Evolutionary conservation across 2,797 vertebrate genomes (phyloP), one percentile per base, ranked within the genome.

Genomic region (Denticeps clupeoides): DNA sequence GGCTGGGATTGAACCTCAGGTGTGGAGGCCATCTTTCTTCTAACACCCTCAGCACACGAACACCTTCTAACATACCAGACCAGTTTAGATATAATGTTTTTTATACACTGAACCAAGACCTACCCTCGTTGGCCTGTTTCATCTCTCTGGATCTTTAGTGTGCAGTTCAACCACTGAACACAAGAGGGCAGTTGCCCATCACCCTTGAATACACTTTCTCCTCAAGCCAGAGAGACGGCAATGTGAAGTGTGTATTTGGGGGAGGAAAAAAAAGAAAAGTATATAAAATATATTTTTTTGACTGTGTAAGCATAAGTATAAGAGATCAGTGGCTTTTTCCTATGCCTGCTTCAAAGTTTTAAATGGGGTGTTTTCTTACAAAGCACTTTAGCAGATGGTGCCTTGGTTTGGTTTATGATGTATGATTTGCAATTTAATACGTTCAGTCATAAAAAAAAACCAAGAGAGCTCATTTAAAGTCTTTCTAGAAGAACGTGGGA

Each of bases 1-100:
- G 7, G 88, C 85, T 3, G 95, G 93, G 51, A 89, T 97, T 42
- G 80, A 86, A 70, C 78, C 90, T 7, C 93, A 99, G 95, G 95
- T 99, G 90, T 99, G 95, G 93, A 96, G 82, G 77, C 93, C 95
- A 63, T 87, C 84, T 69, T 82, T 87, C 68, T 89, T 82, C 62
- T 83, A 77, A 41, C 43, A 7, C 31, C 27, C 32, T 41, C 27
- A 28, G n/a, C n/a, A n/a, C n/a, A n/a, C n/a, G n/a, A n/a, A n/a
- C n/a, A n/a, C n/a, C n/a, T n/a, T n/a, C n/a, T n/a, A n/a, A 32
- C 38, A 60, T 54, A 55, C 54, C 29, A 50, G 60, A 58, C 23
- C 15, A 21, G 43, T 26, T 29, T n/a, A n/a, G n/a, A n/a, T n/a
- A n/a, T n/a, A n/a, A n/a, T n/a, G n/a, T n/a, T n/a, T n/a, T n/a